These are phyloP conservation scores for Pseudomyrmex pallidus DNA, from an alignment of 1,140 invertebrate species.

Conservation along the genomic window DNA sequence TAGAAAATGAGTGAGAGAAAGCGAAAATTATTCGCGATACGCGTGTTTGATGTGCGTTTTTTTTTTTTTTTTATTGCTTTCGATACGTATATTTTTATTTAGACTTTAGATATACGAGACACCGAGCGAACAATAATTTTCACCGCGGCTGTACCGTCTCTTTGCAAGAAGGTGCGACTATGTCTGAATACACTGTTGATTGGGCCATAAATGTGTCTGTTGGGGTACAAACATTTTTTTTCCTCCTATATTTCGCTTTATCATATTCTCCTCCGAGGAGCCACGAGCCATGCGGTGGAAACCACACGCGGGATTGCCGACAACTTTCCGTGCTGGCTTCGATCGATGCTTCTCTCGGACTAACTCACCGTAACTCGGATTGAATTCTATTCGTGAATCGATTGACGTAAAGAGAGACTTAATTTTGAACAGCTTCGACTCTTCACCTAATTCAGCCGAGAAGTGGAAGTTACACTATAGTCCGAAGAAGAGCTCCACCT, in stretches of 20 bases:
- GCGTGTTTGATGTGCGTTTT: neutral
- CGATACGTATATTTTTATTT: neutral
- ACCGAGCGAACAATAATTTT: slow-evolving; percentile 64
- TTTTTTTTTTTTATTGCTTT: neutral
- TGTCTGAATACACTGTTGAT: slow-evolving; percentile 85
- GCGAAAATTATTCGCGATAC: neutral
- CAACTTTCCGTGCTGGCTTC: slow-evolving; percentile 76
- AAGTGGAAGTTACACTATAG: neutral
- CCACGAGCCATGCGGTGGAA: slow-evolving; percentile 58
- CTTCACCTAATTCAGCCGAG: slow-evolving; percentile 21
- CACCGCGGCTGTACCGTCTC: slow-evolving; percentile 71
- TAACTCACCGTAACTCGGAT: slow-evolving; percentile 79
- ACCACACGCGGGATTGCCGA: slow-evolving; percentile 73
- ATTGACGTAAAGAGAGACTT: slow-evolving; percentile 43
- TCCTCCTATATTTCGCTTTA: slow-evolving; percentile 56
- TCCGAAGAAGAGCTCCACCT: too few relatives aligned
- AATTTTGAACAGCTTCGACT: slow-evolving; percentile 36
- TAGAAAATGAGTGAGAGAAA: neutral
- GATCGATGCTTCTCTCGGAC: slow-evolving; percentile 77
- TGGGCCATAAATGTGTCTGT: slow-evolving; percentile 85
- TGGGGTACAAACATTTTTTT: slow-evolving; percentile 73
- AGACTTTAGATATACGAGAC: neutral
- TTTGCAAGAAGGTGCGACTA: slow-evolving; percentile 82
- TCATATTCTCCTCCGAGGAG: slow-evolving; percentile 68
- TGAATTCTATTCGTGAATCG: slow-evolving; percentile 75